These are phyloP conservation scores for Patella depressa DNA, from an alignment of 2,888 invertebrate genomes.

Conservation along the genomic window DNA sequence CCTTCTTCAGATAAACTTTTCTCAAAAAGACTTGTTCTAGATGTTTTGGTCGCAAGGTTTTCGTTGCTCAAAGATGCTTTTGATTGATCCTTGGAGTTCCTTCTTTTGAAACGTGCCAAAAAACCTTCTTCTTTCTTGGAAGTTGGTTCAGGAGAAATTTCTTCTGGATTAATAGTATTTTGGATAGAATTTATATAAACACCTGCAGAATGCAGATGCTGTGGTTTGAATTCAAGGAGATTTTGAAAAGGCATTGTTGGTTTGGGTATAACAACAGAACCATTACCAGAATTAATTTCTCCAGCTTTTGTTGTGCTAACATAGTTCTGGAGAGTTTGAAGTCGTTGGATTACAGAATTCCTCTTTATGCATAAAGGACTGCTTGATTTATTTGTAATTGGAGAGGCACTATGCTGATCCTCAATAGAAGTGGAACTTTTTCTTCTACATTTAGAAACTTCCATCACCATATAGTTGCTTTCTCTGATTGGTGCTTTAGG, in stretches of 20 bases:
- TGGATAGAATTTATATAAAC: neutral
- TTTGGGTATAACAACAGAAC: slow-evolving; percentile 15
- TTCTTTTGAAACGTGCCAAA: slow-evolving; percentile 56
- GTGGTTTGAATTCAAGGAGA: slow-evolving; percentile 42
- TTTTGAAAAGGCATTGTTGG: slow-evolving; percentile 45
- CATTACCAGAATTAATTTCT: slow-evolving; percentile 14
- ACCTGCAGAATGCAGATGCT: neutral
- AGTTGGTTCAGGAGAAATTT: neutral
- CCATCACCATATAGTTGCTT: slow-evolving; percentile 62
- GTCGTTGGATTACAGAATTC: slow-evolving; percentile 37
- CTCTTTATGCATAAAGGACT: slow-evolving; percentile 8
- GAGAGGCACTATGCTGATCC: neutral
- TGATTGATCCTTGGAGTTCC: slow-evolving; percentile 60
- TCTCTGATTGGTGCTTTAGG: slow-evolving; percentile 41
- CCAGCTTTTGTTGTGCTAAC: slow-evolving; percentile 34
- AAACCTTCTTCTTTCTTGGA: slow-evolving; percentile 49
- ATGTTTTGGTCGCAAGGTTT: slow-evolving; percentile 41
- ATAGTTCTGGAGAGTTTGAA: slow-evolving; percentile 44
- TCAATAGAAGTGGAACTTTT: slow-evolving; percentile 16
- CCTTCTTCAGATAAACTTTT: slow-evolving; percentile 41
- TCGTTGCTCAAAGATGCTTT: slow-evolving; percentile 58
- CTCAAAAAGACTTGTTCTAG: slow-evolving; percentile 37
- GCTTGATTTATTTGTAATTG: neutral
- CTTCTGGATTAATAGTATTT: neutral
- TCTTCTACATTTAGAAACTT: slow-evolving; percentile 44